These are phyloP conservation scores for Acanthococcus lagerstroemiae DNA, from an alignment of 2,888 invertebrate genomes.

Conservation along the genomic window DNA sequence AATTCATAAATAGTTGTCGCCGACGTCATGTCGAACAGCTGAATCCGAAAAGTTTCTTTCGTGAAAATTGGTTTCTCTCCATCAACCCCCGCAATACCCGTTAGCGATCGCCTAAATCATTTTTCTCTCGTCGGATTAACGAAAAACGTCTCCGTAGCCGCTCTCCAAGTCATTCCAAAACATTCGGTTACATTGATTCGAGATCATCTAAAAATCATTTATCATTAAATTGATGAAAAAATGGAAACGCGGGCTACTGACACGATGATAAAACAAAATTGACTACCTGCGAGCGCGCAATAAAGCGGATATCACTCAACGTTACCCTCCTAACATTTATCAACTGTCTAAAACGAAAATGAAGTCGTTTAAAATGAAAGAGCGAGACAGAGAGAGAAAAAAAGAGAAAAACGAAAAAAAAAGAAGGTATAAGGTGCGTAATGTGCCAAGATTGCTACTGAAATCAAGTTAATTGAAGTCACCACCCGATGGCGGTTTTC, in stretches of 20 bases:
- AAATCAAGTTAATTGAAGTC: too few relatives aligned
- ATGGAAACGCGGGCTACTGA: not conserved
- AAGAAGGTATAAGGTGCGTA: not conserved
- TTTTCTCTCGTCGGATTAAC: too few relatives aligned
- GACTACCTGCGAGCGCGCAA: not conserved
- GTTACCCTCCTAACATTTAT: conserved; percentile 1
- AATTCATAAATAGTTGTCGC: too few relatives aligned
- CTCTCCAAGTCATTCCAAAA: too few relatives aligned
- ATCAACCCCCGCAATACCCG: too few relatives aligned
- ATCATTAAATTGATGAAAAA: conserved; percentile 2
- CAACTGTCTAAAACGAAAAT: conserved; percentile 4
- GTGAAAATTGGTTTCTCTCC: too few relatives aligned
- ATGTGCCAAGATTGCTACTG: too few relatives aligned
- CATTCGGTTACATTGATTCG: not conserved
- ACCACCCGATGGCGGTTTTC: too few relatives aligned
- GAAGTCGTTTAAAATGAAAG: not conserved
- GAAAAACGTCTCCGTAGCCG: too few relatives aligned
- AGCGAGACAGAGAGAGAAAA: not conserved
- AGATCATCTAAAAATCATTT: conserved; percentile 1
- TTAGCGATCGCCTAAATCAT: too few relatives aligned
- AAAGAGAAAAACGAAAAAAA: not conserved
- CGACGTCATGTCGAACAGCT: too few relatives aligned
- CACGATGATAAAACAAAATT: conserved; percentile 7
- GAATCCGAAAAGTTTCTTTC: too few relatives aligned
- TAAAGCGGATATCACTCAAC: conserved; percentile 9